Evolutionary conservation across 2,113 vertebrate species (phyloP).

Genomic region (mouse (Mus musculus)): GRCm39 chr13:18317001-18317500

Average conservation of each 20-base stretch:
- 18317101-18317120: constrained; percentile 52
- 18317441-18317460: neutral
- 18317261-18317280: constrained; percentile 44
- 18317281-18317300: constrained; percentile 56
- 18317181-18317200: constrained; percentile 25
- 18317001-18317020: constrained; percentile 65
- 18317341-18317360: neutral
- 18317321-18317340: neutral
- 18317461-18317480: constrained; percentile 47
- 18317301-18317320: constrained; percentile 30
- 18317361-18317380: constrained; percentile 8
- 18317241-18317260: constrained; percentile 64
- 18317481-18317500: constrained; percentile 38
- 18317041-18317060: constrained; percentile 65
- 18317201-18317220: constrained; percentile 56
- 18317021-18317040: constrained; percentile 67
- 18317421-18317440: neutral
- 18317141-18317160: constrained; percentile 40
- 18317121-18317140: constrained; percentile 69
- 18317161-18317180: constrained; percentile 51
- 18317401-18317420: neutral
- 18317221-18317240: constrained; percentile 48
- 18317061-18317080: constrained; percentile 78
- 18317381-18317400: neutral
- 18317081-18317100: constrained; percentile 72